A percentile compares a stretch with the other conserved stretches of the same genome.
Evolutionary conservation across 2,888 invertebrate species (phyloP).

Genomic region (Drosophila siamana): DNA sequence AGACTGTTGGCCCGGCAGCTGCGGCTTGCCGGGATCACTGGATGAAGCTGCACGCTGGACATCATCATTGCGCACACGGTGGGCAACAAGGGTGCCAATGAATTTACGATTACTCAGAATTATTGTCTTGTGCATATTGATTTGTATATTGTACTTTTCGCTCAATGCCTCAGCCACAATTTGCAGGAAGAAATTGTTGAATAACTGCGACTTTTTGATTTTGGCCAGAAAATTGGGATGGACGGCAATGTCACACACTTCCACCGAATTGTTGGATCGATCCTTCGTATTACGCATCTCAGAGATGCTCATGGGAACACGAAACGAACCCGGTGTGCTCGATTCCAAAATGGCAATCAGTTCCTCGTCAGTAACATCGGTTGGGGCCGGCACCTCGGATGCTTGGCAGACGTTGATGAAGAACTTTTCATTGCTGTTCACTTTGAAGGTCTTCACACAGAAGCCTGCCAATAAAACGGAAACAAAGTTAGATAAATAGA

Average conservation of each 20-base stretch:
- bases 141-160: constrained; percentile 91
- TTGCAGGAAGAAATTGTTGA: constrained; percentile 92
- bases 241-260: constrained; percentile 93
- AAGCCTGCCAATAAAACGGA: constrained; percentile 87
- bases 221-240: constrained; percentile 92
- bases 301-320: constrained; percentile 96
- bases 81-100: constrained; percentile 90
- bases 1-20: neutral
- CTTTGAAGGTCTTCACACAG: constrained; percentile 91
- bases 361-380: constrained; percentile 90
- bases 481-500: too few relatives aligned
- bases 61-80: constrained; percentile 91
- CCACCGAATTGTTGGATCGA: constrained; percentile 90
- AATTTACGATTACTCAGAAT: constrained; percentile 91
- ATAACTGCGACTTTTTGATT: constrained; percentile 89
- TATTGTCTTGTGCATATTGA: constrained; percentile 89
- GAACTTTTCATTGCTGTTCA: constrained; percentile 89
- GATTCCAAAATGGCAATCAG: constrained; percentile 89
- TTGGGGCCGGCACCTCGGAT: constrained; percentile 90
- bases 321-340: constrained; percentile 89
- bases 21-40: neutral
- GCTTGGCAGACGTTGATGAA: constrained; percentile 95
- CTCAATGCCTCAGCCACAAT: constrained; percentile 92
- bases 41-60: constrained; percentile 85
- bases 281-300: constrained; percentile 92